Evolutionary conservation across 2,888 invertebrate species (phyloP), one percentile per base, ranked within the genome.

Genomic region (Noctua janthe): DNA sequence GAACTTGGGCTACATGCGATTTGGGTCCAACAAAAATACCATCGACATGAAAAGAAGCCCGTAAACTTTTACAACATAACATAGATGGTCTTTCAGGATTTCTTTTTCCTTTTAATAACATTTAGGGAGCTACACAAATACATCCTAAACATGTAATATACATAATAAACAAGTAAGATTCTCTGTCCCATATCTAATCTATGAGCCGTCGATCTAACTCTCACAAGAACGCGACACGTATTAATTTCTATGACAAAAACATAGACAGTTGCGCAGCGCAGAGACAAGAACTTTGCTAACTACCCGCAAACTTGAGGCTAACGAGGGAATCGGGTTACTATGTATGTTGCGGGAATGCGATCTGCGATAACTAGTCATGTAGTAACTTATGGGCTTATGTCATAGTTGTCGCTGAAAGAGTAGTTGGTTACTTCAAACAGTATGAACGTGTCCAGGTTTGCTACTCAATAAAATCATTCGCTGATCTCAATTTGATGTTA

Each of bases 231-330:
- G 70, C 64, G 56, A 84, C 75, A 78, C 73, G 87, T 88, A 86
- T 88, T 86, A 85, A 88, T 85, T 75, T 88, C 67, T 77, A 47
- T 54, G 74, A 76, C 86, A 86, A 86, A 86, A 86, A 86, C 86
- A 80, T n/a, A 56, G 77, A 75, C 47, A 75, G 73, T 80, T 71
- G 70, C 56, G 77, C 66, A 35, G 76, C 56, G 77, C 66, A 29
- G 76, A 81, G 81, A 86, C 85, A 81, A 76, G 81, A 86, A 88
- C 67, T 86, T 86, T 66, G 81, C 73, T 75, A 86, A 81, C 85
- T 81, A 81, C 70, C 85, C 67, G 72, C 87, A 66, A 85, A 86
- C 77, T 86, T 73, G 47, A 35, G 59, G 35, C 81, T 88, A 85
- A 85, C 75, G 81, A 85, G 71, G 72, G 85, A 79, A 85, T 87